Evolutionary conservation across 2,113 vertebrate species (phyloP), one percentile per base, ranked within the genome.

Genomic region (Tympanuchus pallidicinctus): DNA sequence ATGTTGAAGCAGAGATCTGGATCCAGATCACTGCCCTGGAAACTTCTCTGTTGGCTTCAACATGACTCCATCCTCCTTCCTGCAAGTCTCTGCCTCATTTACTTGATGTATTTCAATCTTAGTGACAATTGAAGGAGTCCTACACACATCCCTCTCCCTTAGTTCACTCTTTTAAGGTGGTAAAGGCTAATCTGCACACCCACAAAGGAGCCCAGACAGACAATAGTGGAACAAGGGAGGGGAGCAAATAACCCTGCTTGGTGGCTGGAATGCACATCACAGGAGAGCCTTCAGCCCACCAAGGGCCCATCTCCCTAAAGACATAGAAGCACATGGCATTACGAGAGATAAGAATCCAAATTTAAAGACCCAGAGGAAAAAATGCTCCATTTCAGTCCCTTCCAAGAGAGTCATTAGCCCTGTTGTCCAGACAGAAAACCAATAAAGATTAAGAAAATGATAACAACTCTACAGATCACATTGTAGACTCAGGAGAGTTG

Each of bases 201-300:
- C 34, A 64, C 25, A 50, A 61, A 36, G 27, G 34, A 89, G 13
- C 6, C 57, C 52, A 72, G 25, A 67, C 27, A 45, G 32, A 50
- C 3, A 43, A 30, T 0, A 0, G 3, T 7, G 75, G 42, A 34
- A 8, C 45, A 6, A 3, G 20, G 5, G 36, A 9, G 47, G 7
- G 50, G 5, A 19, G 13, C 5, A 76, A 73, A 72, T 69, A 45
- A 50, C 2, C 2, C 5, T 15, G 10, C 7, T 50, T 21, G 22
- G 10, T 3, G 45, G 24, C 6, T 50, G 34, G n/a, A 4, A 2
- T 25, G n/a, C 59, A 54, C 20, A 42, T 34, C 54, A 22, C 24
- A 76, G 21, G 20, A 59, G 32, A 85, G 24, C 8, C 36, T 25
- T 52, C 28, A 82, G 24, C 8, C 8, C n/a, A 59, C 16, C 21